Evolutionary conservation across 2,888 invertebrate species (phyloP), one percentile per base, ranked within the genome.

Genomic region (Phymatocera aterrima): DNA sequence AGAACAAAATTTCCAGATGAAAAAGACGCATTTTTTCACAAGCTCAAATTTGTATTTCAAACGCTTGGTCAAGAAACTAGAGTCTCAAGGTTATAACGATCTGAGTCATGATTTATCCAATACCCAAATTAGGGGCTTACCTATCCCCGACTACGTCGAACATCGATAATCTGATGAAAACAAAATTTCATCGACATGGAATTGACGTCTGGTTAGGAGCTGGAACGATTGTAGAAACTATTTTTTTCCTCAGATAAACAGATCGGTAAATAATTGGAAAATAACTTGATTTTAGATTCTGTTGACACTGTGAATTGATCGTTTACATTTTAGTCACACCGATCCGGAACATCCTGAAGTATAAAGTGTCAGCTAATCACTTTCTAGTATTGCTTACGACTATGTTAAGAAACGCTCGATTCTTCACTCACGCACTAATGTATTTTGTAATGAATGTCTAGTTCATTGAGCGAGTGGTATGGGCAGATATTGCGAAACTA

Each of bases 401-500:
- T 18, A 10, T n/a, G 72, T 34, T 34, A n/a, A 34, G 34, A 72
- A 72, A 72, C 34, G 28, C 3, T 4, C 28, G 15, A 15, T 15
- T 51, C 31, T 21, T 10, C 3, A 15, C 21, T 8, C 24, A 24
- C 24, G 48, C 51, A 18, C 34, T 72, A 72, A 72, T 72, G 72
- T 72, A 72, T 72, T 48, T 31, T 72, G n/a, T n/a, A n/a, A n/a
- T 72, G 21, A 37, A 43, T 24, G 12, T 51, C 15, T 46, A 68
- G 37, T 46, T 37, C 21, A 18, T 2, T 40, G 5, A 46, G 40
- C n/a, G n/a, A n/a, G n/a, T n/a, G n/a, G n/a, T n/a, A n/a, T n/a
- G n/a, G n/a, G n/a, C n/a, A n/a, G n/a, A n/a, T 72, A 48, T 72
- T 72, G 51, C 51, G 72, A 72, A 72, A 72, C 43, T 64, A 72